phyloP scores from a whole-genome alignment of 2,113 vertebrate genomes.

The Stegastes partitus region DNA sequence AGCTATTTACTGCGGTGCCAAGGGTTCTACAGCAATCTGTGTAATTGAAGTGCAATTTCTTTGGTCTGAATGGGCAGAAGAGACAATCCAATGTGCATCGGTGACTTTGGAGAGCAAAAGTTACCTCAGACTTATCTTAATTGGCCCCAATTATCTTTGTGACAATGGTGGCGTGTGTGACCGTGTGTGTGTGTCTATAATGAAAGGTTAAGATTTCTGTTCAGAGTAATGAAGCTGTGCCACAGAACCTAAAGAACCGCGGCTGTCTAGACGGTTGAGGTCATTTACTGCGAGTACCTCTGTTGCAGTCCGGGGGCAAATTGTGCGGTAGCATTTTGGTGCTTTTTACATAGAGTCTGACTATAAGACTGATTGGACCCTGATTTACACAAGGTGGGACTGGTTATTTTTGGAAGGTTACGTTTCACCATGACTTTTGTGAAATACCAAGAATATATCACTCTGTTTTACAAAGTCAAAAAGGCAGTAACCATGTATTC shows the following conservation, averaged over 20 bases:
- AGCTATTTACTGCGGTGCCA: conserved; percentile 28
- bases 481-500: neutral
- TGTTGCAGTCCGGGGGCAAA: conserved; percentile 16
- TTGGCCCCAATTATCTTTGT: conserved; percentile 75
- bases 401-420: neutral
- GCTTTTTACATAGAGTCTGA: conserved; percentile 18
- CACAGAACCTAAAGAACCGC: conserved; percentile 36
- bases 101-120: conserved; percentile 60
- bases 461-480: too few species aligned
- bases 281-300: conserved; percentile 18
- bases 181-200: conserved; percentile 40
- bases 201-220: conserved; percentile 77
- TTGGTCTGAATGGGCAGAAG: conserved; percentile 47
- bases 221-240: conserved; percentile 62
- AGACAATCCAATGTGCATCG: conserved; percentile 47
- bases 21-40: conserved; percentile 34
- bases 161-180: conserved; percentile 40
- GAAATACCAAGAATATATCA: neutral
- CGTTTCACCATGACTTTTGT: neutral
- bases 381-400: conserved; percentile 7
- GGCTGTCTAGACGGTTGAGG: conserved; percentile 21
- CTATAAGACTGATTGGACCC: conserved; percentile 30
- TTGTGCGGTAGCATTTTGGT: conserved; percentile 2
- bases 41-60: conserved; percentile 55
- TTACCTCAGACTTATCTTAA: conserved; percentile 68